phyloP scores from a whole-genome alignment of 2,888 invertebrate genomes.

The Eudemis profundana region DNA sequence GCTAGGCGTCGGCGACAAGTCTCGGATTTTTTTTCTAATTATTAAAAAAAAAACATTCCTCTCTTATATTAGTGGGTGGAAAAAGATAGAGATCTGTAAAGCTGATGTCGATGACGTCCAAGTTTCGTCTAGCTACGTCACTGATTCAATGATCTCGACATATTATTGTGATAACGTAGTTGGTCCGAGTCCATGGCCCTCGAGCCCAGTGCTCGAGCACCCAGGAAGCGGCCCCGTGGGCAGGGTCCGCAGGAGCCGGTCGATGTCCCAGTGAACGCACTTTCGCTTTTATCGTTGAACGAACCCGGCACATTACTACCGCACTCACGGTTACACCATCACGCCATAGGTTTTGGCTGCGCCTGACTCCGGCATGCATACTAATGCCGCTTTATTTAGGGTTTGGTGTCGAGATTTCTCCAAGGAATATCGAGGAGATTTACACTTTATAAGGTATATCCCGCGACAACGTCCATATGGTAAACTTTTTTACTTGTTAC shows the following conservation, averaged over 20 bases:
- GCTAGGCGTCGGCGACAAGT: too few species aligned
- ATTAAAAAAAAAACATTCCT: too few species aligned
- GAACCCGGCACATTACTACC: conserved; percentile 82
- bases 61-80: too few species aligned
- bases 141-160: too few species aligned
- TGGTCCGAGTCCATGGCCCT: neutral
- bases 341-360: conserved; percentile 74
- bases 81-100: too few species aligned
- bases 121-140: too few species aligned
- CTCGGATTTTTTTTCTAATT: too few species aligned
- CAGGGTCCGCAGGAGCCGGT: conserved; percentile 76
- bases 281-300: conserved; percentile 85
- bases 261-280: conserved; percentile 84
- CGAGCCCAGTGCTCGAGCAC: neutral
- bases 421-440: conserved; percentile 51
- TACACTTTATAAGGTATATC: too few species aligned
- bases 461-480: too few species aligned
- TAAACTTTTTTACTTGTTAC: too few species aligned
- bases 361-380: conserved; percentile 76
- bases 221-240: conserved; percentile 62
- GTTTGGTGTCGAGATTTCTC: conserved; percentile 79
- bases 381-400: conserved; percentile 71
- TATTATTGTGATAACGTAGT: neutral
- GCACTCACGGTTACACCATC: conserved; percentile 81
- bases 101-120: neutral